Evolutionary conservation across 2,888 invertebrate species (phyloP).

Genomic region (Saturnia japonica): DNA sequence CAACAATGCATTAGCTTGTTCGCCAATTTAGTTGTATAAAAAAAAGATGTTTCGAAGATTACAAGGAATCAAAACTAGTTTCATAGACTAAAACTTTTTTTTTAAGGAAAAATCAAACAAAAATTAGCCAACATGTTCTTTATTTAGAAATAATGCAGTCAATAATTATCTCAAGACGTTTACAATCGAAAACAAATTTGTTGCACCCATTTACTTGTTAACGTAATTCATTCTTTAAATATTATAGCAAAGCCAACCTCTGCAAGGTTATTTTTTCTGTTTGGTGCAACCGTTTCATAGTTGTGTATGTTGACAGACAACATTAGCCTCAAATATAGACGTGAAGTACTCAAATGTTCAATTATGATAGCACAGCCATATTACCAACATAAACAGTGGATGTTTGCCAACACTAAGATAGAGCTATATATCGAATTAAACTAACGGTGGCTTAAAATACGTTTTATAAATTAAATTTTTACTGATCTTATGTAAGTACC

Average conservation of each 20-base stretch:
- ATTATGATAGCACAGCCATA: slow-evolving; percentile 67
- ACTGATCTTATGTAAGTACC: slow-evolving; percentile 43
- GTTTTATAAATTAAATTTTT: slow-evolving; percentile 55
- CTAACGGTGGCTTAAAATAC: slow-evolving; percentile 57
- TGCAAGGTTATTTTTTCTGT: slow-evolving; percentile 5
- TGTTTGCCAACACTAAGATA: slow-evolving; percentile 50
- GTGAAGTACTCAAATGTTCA: slow-evolving; percentile 44
- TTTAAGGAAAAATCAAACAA: slow-evolving; percentile 31
- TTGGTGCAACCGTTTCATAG: slow-evolving; percentile 22
- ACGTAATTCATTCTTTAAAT: background rate
- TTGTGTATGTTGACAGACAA: slow-evolving; percentile 34
- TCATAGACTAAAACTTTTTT: too few species aligned
- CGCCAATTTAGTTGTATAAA: too few species aligned
- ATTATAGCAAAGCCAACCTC: slow-evolving; percentile 23
- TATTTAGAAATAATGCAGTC: slow-evolving; percentile 67
- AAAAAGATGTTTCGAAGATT: too few species aligned
- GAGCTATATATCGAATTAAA: slow-evolving; percentile 47
- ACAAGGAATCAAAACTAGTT: too few species aligned
- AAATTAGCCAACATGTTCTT: slow-evolving; percentile 59
- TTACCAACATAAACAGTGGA: slow-evolving; percentile 54
- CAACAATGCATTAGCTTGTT: too few species aligned
- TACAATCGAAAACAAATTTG: slow-evolving; percentile 21
- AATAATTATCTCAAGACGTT: slow-evolving; percentile 62
- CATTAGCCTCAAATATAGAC: slow-evolving; percentile 24
- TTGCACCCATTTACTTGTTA: slow-evolving; percentile 22